Base-by-base conservation (phyloP, 2,797 vertebrate species). In the Gallirallus australis region DNA sequence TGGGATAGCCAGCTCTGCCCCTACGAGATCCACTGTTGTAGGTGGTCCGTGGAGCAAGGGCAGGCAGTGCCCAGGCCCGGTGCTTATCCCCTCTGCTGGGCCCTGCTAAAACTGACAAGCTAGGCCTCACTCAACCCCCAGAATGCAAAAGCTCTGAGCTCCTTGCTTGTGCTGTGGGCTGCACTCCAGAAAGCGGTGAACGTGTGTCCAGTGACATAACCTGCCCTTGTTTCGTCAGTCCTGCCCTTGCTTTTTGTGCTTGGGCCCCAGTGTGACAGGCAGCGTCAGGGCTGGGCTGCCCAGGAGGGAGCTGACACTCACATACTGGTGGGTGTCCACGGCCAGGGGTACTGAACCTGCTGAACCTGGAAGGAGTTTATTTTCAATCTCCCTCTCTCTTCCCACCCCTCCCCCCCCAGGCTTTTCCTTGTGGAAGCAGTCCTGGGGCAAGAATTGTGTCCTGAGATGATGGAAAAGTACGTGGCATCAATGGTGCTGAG, bases 401-500 rank as follows among this genome's bases (percentile, higher is more conserved):
- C 18, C 42, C 18, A 4, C 7, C 42, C 42, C 18, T 9, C 16
- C 18, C 9, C 16, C 18, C 7, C 42, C 42, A 45, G 42, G 19
- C 18, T 48, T 66, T 65, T 71, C 27, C 85, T 50, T 66, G 35
- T 28, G 21, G 52, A 76, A 59, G 48, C 73, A 61, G 40, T 42
- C 7, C 5, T 37, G 48, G 60, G 82, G n/a, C 42, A 16, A 64
- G 86, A 28, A 31, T 48, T 93, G 82, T 93, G 86, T 66, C 94
- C 87, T 6, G 95, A 70, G 7, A 17, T 86, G 4, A 39, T 97
- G 21, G 97, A 98, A 65, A 97, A 95, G 40, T 99, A 98, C 1
- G 96, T 98, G 93, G 98, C 98, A 1, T 94, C 98, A 10, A 98
- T 99, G 97, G 97, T 98, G 59, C 93, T 99, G 71, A 98, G 98